Evolutionary conservation across 2,888 invertebrate species (phyloP).

Genomic region (Plebejus melissa): DNA sequence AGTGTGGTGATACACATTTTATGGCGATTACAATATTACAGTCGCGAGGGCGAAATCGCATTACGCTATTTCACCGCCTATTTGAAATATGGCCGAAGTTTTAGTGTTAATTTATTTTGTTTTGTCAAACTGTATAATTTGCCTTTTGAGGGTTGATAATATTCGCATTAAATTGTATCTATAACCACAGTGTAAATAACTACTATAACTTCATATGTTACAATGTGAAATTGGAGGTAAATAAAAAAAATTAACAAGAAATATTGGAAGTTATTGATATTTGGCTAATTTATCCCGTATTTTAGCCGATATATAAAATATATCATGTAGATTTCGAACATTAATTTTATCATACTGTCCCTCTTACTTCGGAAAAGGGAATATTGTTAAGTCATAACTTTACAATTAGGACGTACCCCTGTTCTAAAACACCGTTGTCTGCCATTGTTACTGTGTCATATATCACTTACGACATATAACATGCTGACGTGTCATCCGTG

Average conservation of each 20-base stretch:
- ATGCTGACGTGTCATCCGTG: constrained; percentile 57
- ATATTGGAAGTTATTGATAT: neutral
- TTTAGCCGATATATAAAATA: neutral
- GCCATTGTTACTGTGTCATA: constrained; percentile 57
- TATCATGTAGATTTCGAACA: neutral
- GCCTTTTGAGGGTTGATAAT: neutral
- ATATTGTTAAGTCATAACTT: constrained; percentile 74
- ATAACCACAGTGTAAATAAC: too few relatives aligned
- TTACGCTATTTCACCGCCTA: constrained; percentile 39
- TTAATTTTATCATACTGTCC: neutral
- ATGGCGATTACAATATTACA: constrained; percentile 76
- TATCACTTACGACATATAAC: constrained; percentile 38
- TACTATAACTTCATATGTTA: neutral
- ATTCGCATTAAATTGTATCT: neutral
- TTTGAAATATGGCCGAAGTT: constrained; percentile 25
- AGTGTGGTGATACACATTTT: constrained; percentile 76
- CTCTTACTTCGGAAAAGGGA: constrained; percentile 31
- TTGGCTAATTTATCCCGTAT: neutral
- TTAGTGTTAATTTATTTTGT: constrained; percentile 26
- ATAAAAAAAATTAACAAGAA: neutral
- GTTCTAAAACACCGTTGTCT: constrained; percentile 59
- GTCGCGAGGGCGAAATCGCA: constrained; percentile 51
- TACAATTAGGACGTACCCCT: constrained; percentile 54
- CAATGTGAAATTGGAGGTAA: neutral
- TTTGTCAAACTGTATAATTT: constrained; percentile 21